Evolutionary conservation across 2,797 vertebrate genomes (phyloP), one percentile per base, ranked within the genome.

Genomic region (Discoglossus pictus): DNA sequence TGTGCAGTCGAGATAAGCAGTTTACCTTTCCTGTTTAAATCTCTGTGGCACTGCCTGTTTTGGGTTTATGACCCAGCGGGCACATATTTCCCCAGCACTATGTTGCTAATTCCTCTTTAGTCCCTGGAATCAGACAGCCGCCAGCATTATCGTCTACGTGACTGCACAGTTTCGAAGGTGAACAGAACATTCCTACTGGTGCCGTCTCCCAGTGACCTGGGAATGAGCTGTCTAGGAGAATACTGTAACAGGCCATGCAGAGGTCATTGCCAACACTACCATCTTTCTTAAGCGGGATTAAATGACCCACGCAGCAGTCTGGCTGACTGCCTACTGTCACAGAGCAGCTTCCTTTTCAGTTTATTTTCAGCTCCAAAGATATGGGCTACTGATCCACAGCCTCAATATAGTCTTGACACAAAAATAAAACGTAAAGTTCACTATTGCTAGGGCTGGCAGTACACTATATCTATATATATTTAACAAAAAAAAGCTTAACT

Each of bases 261-360:
- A 75, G 74, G 79, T 83, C 78, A 79, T 76, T 80, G 67, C 79
- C 80, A 81, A 62, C 75, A 71, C 79, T 80, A 76, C 79, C 74
- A 74, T 81, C 55, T 59, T 84, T 75, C 80, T 82, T 75, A 73
- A 75, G 80, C 75, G 2, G 44, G 75, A 78, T 87, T 89, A 87
- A 92, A 90, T 94, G 91, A 93, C 92, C 86, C 79, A 86, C 81
- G 73, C 86, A 56, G 86, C 73, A 64, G 76, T 75, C 89, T 94
- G 94, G 94, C 93, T 2, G 80, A 76, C 79, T 79, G 92, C 93
- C 92, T 81, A 91, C 92, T 93, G 92, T 95, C 94, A 93, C 92
- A 92, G 90, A 90, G 88, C 85, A 87, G 86, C 89, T 95, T 95
- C 92, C 93, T 95, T 89, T 80, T 82, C 65, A 47, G 90, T 90